Conservation (phyloP, 2,888 invertebrate species). For the Phytoseiulus persimilis region DNA sequence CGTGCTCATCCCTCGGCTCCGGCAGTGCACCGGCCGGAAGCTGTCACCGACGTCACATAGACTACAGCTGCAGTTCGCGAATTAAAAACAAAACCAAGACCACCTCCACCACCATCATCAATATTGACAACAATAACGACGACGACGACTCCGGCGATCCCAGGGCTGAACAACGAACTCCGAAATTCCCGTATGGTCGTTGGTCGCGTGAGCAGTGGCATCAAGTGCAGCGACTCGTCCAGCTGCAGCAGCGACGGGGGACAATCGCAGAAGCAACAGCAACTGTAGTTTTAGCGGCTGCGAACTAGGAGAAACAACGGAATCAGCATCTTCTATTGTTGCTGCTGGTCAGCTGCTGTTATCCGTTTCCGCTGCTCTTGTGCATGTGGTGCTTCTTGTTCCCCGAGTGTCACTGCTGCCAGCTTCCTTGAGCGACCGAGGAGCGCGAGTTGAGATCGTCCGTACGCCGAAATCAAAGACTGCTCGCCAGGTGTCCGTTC, state of each 20-base stretch:
- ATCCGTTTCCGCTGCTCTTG: not conserved
- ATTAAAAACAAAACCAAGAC: not conserved
- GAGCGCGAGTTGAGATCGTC: not conserved
- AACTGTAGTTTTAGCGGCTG: not conserved
- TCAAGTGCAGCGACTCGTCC: not conserved
- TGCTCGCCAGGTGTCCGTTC: not conserved
- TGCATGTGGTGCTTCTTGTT: not conserved
- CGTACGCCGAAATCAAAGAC: not conserved
- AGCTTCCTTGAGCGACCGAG: not conserved
- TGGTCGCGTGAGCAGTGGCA: not conserved
- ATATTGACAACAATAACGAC: not conserved
- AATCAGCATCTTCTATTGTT: not conserved
- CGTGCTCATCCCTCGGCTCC: not conserved
- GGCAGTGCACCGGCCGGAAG: not conserved
- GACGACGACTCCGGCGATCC: not conserved
- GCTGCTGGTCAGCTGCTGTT: not conserved
- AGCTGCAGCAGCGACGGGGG: not conserved
- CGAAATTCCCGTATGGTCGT: not conserved
- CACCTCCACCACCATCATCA: not conserved
- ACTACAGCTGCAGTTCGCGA: not conserved
- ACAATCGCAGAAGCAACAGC: not conserved
- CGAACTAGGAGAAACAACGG: not conserved
- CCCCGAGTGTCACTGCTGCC: not conserved
- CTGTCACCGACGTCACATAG: not conserved
- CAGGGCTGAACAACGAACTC: not conserved